These are phyloP conservation scores for Boloria euphrosyne DNA, from an alignment of 2,888 invertebrate genomes.

Conservation along the genomic window DNA sequence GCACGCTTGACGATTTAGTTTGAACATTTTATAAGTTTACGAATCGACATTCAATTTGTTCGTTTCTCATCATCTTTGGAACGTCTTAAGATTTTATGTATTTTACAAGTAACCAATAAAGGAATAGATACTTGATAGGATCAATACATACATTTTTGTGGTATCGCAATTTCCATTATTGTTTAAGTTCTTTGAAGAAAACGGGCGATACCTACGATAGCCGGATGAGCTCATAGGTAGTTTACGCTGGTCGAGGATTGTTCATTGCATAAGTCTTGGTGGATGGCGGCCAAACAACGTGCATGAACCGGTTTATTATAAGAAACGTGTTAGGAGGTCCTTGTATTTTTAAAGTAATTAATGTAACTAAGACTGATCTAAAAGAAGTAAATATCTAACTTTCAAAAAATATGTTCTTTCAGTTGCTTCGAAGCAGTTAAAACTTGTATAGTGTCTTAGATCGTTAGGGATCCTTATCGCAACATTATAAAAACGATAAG, in stretches of 20 bases:
- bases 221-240: conserved; percentile 39
- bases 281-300: conserved; percentile 57
- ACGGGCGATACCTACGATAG: conserved; percentile 22
- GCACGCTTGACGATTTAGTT: conserved; percentile 29
- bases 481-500: too few relatives aligned
- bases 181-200: neutral
- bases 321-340: conserved; percentile 79
- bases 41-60: neutral
- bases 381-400: conserved; percentile 12
- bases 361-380: conserved; percentile 16
- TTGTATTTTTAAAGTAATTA: conserved; percentile 50
- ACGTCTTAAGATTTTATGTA: too few relatives aligned
- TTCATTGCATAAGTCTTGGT: conserved; percentile 73
- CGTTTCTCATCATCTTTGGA: neutral
- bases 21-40: conserved; percentile 8
- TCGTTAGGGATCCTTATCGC: too few relatives aligned
- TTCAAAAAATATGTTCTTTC: neutral
- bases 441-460: too few relatives aligned
- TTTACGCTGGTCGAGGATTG: conserved; percentile 47
- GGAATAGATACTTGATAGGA: too few relatives aligned
- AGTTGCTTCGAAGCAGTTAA: too few relatives aligned
- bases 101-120: too few relatives aligned
- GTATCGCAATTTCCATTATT: neutral
- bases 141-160: neutral
- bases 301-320: conserved; percentile 72